Percentiles rank a stretch among this genome's conserved stretches.
phyloP scores from a whole-genome alignment of 2,113 vertebrate genomes.

The Nothocercus nigrocapillus region DNA sequence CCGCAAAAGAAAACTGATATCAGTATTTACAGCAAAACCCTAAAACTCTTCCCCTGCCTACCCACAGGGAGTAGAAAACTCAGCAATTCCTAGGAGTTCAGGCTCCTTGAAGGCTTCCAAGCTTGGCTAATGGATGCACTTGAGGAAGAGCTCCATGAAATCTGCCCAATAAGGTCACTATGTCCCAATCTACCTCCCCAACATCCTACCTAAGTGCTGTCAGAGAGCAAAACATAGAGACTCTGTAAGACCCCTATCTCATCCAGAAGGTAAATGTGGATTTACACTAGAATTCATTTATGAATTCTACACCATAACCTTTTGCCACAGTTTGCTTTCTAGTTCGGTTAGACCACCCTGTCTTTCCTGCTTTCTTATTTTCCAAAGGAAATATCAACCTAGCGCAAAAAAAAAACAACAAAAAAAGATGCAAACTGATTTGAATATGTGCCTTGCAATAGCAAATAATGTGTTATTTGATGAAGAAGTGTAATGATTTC shows the following conservation, averaged over 20 bases:
- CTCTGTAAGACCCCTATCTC: not conserved
- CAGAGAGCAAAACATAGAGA: not conserved
- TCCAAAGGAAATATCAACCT: not conserved
- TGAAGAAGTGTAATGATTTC: not conserved
- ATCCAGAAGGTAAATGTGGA: not conserved
- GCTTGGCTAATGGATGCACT: not conserved
- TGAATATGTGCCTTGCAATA: not conserved
- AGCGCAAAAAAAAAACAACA: no score
- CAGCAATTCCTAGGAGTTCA: not conserved
- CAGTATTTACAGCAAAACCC: constrained; percentile 8
- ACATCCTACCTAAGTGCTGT: not conserved
- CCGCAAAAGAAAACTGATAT: not conserved
- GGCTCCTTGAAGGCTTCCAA: not conserved
- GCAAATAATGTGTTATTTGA: not conserved
- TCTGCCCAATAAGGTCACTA: not conserved
- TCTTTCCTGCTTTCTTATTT: not conserved
- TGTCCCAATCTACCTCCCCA: not conserved
- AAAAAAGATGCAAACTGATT: not conserved
- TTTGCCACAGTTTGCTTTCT: not conserved
- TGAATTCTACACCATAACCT: not conserved
- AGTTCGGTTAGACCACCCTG: not conserved
- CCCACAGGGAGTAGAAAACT: constrained; percentile 5
- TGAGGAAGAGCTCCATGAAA: constrained; percentile 26
- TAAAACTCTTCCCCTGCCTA: constrained; percentile 5
- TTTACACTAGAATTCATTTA: no score